These are phyloP conservation scores for Otolemur crassicaudatus DNA, from an alignment of 2,797 vertebrate genomes.

Conservation along the genomic window DNA sequence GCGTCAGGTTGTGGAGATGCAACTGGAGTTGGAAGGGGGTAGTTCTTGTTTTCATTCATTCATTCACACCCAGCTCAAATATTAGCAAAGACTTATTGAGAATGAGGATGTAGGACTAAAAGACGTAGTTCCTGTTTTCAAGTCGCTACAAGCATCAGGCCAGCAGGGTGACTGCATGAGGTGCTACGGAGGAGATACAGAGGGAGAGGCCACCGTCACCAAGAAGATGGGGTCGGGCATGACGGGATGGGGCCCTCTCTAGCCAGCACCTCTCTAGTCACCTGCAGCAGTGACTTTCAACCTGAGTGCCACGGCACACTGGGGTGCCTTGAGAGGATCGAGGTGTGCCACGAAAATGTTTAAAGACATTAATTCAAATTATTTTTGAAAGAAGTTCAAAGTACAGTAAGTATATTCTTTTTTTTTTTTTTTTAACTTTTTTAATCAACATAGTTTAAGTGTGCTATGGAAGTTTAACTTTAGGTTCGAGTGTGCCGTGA, in stretches of 20 bases:
- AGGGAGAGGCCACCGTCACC: neutral
- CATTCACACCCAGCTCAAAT: neutral
- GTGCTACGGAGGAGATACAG: accelerated
- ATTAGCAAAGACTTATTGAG: neutral
- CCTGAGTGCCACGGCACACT: too few relatives aligned
- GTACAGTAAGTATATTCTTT: too few relatives aligned
- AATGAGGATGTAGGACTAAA: neutral
- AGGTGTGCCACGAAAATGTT: too few relatives aligned
- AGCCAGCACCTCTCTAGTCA: neutral
- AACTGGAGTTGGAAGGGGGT: neutral
- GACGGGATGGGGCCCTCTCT: accelerated
- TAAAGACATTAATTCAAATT: too few relatives aligned
- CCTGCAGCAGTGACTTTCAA: too few relatives aligned
- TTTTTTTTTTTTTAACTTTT: too few relatives aligned
- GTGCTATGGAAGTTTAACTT: too few relatives aligned
- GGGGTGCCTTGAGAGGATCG: too few relatives aligned
- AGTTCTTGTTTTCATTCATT: neutral
- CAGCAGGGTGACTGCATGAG: neutral
- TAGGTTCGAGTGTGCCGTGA: too few relatives aligned
- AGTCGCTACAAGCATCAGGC: neutral
- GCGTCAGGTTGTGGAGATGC: neutral
- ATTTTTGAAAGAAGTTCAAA: too few relatives aligned
- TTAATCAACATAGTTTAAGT: too few relatives aligned
- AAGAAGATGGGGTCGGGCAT: accelerated
- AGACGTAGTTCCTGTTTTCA: neutral